These are phyloP conservation scores for Mesoligia furuncula DNA, from an alignment of 2,888 invertebrate genomes.

Conservation along the genomic window DNA sequence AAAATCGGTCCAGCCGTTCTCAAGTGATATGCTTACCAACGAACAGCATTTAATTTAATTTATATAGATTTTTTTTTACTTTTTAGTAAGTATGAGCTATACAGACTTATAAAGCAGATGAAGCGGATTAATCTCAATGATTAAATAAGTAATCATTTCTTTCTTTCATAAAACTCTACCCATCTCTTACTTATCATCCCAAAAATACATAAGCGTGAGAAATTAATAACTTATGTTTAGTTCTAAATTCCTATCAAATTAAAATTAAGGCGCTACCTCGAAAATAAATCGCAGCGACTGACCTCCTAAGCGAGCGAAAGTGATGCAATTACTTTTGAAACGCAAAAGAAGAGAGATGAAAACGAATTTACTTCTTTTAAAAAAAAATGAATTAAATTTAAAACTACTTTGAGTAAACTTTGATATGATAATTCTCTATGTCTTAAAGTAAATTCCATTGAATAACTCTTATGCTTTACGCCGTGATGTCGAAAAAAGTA, in stretches of 20 bases:
- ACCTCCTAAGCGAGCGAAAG: no score
- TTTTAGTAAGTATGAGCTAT: neutral
- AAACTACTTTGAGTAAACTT: no score
- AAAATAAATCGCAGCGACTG: no score
- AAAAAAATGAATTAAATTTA: no score
- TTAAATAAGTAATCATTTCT: neutral
- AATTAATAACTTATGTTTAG: conserved; percentile 21
- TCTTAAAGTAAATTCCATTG: no score
- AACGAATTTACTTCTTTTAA: no score
- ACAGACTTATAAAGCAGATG: neutral
- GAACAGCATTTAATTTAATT: neutral
- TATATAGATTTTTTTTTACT: neutral
- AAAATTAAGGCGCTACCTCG: neutral
- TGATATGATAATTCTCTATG: no score
- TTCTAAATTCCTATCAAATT: conserved; percentile 26
- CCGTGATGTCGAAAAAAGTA: no score
- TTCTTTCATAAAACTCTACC: neutral
- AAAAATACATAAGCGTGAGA: conserved; percentile 22
- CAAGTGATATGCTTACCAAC: neutral
- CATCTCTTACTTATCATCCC: neutral
- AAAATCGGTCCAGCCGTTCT: neutral
- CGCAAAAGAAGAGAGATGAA: no score
- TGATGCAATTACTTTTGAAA: no score
- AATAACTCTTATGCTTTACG: no score
- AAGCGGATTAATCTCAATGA: neutral